A percentile compares a stretch with the other conserved stretches of the same genome.
phyloP scores from a whole-genome alignment of 2,888 invertebrate genomes.

The Mythimna ferrago region DNA sequence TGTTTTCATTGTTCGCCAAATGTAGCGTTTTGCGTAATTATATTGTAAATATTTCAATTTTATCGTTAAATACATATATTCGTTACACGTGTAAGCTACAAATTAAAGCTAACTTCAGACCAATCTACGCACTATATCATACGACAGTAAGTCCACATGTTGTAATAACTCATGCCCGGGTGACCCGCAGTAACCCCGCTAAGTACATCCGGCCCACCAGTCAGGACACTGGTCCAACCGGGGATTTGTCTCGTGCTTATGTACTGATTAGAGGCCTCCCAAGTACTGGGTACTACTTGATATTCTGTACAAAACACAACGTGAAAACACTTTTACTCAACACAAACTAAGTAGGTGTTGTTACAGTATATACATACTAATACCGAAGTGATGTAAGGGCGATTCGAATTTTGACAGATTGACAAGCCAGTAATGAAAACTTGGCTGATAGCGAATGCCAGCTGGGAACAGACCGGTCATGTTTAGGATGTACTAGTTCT shows the following conservation, averaged over 20 bases:
- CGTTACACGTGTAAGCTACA: not conserved
- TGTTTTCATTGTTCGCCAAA: not conserved
- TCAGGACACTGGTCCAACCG: not conserved
- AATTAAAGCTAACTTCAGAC: not conserved
- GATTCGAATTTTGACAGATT: too few relatives aligned
- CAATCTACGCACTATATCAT: not conserved
- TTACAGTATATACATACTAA: too few relatives aligned
- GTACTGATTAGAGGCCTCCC: slow-evolving; percentile 20
- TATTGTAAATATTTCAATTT: not conserved
- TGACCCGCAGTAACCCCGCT: slow-evolving; percentile 23
- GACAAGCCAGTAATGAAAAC: too few relatives aligned
- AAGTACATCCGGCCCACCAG: slow-evolving; percentile 14
- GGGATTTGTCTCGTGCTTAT: not conserved
- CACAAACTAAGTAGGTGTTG: too few relatives aligned
- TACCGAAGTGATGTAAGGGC: too few relatives aligned
- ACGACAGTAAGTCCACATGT: not conserved
- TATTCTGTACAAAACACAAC: slow-evolving; percentile 6
- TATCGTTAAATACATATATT: not conserved
- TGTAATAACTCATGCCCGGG: not conserved
- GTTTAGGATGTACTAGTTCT: too few relatives aligned
- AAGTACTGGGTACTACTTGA: not conserved
- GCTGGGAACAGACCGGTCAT: too few relatives aligned
- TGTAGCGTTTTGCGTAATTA: not conserved
- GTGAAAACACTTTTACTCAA: not conserved
- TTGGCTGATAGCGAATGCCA: too few relatives aligned